phyloP scores from a whole-genome alignment of 2,113 vertebrate species.

The Psephotus haematonotus region DNA sequence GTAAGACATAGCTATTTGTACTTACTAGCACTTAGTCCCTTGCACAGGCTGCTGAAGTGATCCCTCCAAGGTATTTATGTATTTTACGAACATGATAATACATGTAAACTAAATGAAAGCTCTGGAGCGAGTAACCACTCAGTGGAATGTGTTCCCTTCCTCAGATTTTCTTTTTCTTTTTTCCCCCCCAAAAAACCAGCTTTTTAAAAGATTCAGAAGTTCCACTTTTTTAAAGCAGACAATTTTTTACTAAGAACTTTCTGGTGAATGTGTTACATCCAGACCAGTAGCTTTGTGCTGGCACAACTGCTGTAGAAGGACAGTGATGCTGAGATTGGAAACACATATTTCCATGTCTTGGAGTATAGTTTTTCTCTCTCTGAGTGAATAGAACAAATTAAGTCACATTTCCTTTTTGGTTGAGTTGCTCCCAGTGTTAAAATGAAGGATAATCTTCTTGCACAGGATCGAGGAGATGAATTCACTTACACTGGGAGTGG shows the following conservation, averaged over 20 bases:
- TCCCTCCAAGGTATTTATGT: neutral
- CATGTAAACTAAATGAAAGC: neutral
- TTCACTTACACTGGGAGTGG: constrained; percentile 99
- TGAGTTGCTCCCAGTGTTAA: constrained; percentile 25
- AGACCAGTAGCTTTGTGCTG: neutral
- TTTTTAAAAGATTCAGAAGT: neutral
- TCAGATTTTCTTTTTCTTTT: neutral
- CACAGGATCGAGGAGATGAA: constrained; percentile 95
- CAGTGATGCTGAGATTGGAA: neutral
- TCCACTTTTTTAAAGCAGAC: neutral
- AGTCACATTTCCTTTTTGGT: neutral
- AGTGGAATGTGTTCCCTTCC: neutral
- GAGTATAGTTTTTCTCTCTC: neutral
- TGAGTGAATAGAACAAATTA: neutral
- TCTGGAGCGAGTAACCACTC: neutral
- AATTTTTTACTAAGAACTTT: neutral
- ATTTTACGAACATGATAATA: neutral
- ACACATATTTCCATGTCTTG: neutral
- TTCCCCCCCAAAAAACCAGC: neutral
- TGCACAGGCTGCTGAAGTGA: neutral
- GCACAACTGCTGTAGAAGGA: neutral
- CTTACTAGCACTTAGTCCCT: neutral
- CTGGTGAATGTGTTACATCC: neutral
- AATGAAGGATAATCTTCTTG: constrained; percentile 52
- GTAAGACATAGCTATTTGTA: neutral